phyloP scores from a whole-genome alignment of 2,888 invertebrate genomes.

The Apamea crenata region DNA sequence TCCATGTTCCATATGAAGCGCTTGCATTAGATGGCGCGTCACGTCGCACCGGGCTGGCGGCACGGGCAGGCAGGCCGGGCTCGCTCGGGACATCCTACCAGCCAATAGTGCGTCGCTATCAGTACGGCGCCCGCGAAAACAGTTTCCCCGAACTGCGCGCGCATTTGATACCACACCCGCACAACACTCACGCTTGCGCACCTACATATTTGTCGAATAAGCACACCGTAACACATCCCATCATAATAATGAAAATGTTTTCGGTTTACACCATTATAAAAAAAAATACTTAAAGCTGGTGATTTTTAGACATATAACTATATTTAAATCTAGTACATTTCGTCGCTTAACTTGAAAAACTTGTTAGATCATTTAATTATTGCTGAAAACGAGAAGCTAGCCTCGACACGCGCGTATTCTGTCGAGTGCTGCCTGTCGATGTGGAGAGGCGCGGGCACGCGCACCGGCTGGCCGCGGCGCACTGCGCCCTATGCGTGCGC shows the following conservation, averaged over 20 bases:
- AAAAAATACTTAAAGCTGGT: background rate
- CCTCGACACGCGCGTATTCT: background rate
- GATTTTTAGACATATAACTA: background rate
- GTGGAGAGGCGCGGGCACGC: constrained; percentile 22
- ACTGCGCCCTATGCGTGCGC: constrained; percentile 11
- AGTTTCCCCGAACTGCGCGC: constrained; percentile 2
- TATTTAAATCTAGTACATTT: background rate
- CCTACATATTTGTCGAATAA: constrained; percentile 5
- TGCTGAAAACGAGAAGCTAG: background rate
- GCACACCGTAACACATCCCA: background rate
- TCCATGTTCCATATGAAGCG: background rate
- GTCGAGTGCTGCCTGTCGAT: background rate
- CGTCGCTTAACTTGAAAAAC: background rate
- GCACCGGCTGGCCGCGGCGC: constrained; percentile 42
- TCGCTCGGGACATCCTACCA: background rate
- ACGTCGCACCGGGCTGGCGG: background rate
- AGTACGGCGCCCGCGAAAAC: background rate
- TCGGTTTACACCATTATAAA: constrained; percentile 1
- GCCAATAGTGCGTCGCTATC: constrained; percentile 4
- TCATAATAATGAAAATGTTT: background rate
- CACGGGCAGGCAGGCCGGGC: background rate
- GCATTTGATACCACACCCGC: background rate
- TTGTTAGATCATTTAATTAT: background rate
- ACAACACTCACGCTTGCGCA: constrained; percentile 15
- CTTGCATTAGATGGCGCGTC: background rate